These are phyloP conservation scores for Drosophila sturtevanti DNA, from an alignment of 1,140 invertebrate species.

Conservation along the genomic window DNA sequence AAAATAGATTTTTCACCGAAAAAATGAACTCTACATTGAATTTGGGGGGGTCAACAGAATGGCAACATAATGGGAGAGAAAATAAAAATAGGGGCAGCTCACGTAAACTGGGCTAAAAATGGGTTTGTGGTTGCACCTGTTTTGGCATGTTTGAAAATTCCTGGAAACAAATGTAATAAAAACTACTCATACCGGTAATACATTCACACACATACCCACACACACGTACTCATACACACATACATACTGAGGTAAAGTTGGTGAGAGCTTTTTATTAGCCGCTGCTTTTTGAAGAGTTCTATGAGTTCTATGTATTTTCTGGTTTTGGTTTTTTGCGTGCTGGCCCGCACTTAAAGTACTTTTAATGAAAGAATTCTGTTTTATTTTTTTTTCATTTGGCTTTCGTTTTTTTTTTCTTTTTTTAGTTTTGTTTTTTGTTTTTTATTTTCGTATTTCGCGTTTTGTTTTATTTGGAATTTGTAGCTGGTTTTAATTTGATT, in stretches of 20 bases:
- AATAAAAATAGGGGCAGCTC: slow-evolving; percentile 50
- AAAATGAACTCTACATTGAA: slow-evolving; percentile 55
- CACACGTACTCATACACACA: slow-evolving; percentile 14
- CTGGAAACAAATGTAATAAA: slow-evolving; percentile 81
- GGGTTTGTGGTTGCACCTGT: slow-evolving; percentile 73
- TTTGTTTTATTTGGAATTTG: slow-evolving; percentile 64
- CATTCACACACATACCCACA: slow-evolving; percentile 28
- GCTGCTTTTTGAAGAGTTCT: slow-evolving; percentile 58
- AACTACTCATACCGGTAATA: slow-evolving; percentile 67
- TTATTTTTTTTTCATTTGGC: slow-evolving; percentile 3
- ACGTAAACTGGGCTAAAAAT: slow-evolving; percentile 52
- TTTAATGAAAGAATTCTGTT: slow-evolving; percentile 62
- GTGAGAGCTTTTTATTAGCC: slow-evolving; percentile 70
- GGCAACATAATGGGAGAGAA: slow-evolving; percentile 32
- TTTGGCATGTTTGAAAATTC: slow-evolving; percentile 79
- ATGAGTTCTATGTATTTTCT: slow-evolving; percentile 47
- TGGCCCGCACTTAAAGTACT: slow-evolving; percentile 62
- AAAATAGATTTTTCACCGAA: not conserved
- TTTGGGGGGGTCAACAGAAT: not conserved
- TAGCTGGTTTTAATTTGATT: slow-evolving; percentile 72
- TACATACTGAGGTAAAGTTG: slow-evolving; percentile 34
- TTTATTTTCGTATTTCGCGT: slow-evolving; percentile 14
- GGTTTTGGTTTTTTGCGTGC: slow-evolving; percentile 64
- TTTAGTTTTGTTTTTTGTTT: slow-evolving; percentile 47
- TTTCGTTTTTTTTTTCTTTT: slow-evolving; percentile 6